Conservation (phyloP, 2,888 invertebrate species). For the Charanyca ferruginea region DNA sequence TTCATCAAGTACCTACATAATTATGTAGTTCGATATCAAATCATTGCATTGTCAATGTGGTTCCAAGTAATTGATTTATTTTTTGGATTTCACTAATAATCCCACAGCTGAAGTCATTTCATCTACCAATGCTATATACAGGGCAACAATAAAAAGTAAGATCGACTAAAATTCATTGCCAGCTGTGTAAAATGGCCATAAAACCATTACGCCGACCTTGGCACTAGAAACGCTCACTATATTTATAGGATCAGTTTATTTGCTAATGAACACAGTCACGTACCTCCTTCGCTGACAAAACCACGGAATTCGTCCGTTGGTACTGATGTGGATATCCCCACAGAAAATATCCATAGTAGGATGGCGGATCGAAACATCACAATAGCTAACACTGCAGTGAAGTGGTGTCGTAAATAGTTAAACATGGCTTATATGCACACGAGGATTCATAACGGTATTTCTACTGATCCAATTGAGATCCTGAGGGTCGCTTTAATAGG, state of each 20-base stretch:
- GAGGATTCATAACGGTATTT: slow-evolving; percentile 78
- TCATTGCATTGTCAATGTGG: background rate
- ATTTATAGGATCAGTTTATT: slow-evolving; percentile 41
- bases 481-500: slow-evolving; percentile 80
- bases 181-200: slow-evolving; percentile 19
- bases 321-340: slow-evolving; percentile 69
- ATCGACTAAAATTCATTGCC: slow-evolving; percentile 22
- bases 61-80: background rate
- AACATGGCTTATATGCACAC: slow-evolving; percentile 80
- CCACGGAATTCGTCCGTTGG: slow-evolving; percentile 78
- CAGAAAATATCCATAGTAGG: slow-evolving; percentile 73
- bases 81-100: background rate
- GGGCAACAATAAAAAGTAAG: background rate
- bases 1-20: too few relatives aligned
- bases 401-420: slow-evolving; percentile 73
- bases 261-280: slow-evolving; percentile 51
- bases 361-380: slow-evolving; percentile 68
- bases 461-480: slow-evolving; percentile 85
- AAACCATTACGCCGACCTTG: slow-evolving; percentile 39
- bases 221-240: slow-evolving; percentile 29
- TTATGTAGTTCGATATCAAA: background rate
- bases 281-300: slow-evolving; percentile 78
- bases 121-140: background rate
- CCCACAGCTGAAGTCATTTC: background rate
- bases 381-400: slow-evolving; percentile 67